Conservation (phyloP, 1,140 invertebrate genomes). For the Calephelis nemesis region DNA sequence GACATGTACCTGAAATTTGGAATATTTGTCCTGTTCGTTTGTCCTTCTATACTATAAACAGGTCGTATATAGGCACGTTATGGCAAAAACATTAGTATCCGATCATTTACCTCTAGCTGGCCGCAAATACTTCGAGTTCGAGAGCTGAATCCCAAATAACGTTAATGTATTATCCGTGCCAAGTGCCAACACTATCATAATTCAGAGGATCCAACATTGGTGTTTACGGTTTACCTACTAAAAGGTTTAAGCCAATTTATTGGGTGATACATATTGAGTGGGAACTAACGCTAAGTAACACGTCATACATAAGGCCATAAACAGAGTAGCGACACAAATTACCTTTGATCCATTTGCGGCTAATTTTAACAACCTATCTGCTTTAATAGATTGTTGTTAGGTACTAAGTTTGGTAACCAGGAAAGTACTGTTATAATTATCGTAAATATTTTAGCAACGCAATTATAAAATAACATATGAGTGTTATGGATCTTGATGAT, state of each 20-base stretch:
- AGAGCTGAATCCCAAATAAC: constrained; percentile 40
- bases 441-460: too few species aligned
- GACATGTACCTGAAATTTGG: too few species aligned
- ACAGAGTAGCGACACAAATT: background rate
- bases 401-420: too few species aligned
- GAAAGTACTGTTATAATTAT: too few species aligned
- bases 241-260: constrained; percentile 8
- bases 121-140: constrained; percentile 36
- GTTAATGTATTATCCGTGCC: constrained; percentile 31
- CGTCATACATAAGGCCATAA: background rate
- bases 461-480: too few species aligned
- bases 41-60: background rate
- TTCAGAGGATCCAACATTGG: constrained; percentile 29
- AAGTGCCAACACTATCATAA: constrained; percentile 36
- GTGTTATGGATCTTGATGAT: too few species aligned
- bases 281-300: background rate
- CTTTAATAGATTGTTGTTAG: too few species aligned
- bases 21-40: too few species aligned
- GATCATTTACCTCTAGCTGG: constrained; percentile 36
- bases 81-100: constrained; percentile 21
- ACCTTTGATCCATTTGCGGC: too few species aligned
- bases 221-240: background rate
- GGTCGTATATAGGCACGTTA: background rate
- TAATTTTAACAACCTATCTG: too few species aligned
- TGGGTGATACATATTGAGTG: background rate